phyloP scores from a whole-genome alignment of 2,113 vertebrate species.

The Pseudopipra pipra region DNA sequence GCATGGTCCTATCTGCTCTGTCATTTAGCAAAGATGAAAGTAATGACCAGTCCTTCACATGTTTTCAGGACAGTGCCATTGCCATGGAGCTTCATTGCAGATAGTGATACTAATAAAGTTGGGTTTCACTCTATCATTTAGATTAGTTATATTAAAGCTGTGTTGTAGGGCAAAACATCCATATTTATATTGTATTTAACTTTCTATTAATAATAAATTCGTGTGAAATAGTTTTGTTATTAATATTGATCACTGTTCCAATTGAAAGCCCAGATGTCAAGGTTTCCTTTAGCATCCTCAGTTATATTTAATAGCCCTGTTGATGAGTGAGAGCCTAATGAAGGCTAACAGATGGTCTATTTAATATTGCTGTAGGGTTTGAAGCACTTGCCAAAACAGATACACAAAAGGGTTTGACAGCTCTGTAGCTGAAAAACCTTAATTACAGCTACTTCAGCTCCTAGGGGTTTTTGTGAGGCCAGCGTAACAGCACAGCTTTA shows the following conservation, averaged over 20 bases:
- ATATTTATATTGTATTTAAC: conserved; percentile 74
- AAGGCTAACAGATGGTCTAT: conserved; percentile 82
- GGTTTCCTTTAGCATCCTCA: conserved; percentile 60
- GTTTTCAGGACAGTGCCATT: not conserved
- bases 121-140: conserved; percentile 43
- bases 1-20: not conserved
- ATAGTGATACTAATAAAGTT: not conserved
- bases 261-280: conserved; percentile 76
- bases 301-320: conserved; percentile 76
- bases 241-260: conserved; percentile 78
- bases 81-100: not conserved
- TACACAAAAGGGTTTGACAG: conserved; percentile 75
- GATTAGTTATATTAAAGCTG: conserved; percentile 53
- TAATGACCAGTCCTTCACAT: not conserved
- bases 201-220: conserved; percentile 77
- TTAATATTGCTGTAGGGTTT: conserved; percentile 76
- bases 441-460: conserved; percentile 75
- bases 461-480: conserved; percentile 25
- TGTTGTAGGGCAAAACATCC: conserved; percentile 57
- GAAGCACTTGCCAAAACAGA: conserved; percentile 76
- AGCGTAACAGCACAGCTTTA: not conserved
- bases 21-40: not conserved
- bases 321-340: conserved; percentile 78
- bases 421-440: conserved; percentile 73
- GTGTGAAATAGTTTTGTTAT: conserved; percentile 71